A percentile compares a stretch with the other conserved stretches of the same genome.
phyloP scores from a whole-genome alignment of 2,797 vertebrate genomes.

The Tenualosa thibaudeaui region DNA sequence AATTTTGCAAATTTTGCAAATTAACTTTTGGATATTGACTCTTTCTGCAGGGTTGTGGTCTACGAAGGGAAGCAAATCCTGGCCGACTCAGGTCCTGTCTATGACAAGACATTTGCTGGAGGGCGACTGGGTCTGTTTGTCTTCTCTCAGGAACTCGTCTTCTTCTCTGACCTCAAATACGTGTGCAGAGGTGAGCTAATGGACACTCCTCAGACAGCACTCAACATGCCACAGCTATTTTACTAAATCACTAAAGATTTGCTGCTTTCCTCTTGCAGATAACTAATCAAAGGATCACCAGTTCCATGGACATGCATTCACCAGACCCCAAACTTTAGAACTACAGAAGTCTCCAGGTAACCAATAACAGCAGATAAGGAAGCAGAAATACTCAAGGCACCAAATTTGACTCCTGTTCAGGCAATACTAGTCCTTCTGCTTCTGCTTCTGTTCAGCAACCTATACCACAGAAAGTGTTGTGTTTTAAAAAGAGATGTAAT shows the following conservation, averaged over 20 bases:
- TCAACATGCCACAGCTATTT: neutral
- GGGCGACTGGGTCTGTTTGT: conserved; percentile 93
- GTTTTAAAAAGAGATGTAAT: neutral
- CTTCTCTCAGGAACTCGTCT: conserved; percentile 96
- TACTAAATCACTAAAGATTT: neutral
- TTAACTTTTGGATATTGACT: conserved; percentile 29
- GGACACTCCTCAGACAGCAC: neutral
- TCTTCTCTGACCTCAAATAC: conserved; percentile 96
- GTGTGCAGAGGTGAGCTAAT: conserved; percentile 89
- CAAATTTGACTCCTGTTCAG: neutral
- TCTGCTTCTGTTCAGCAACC: neutral
- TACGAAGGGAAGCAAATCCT: conserved; percentile 92
- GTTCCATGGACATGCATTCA: conserved; percentile 9
- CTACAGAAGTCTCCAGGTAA: neutral
- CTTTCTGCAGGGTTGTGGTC: conserved; percentile 83
- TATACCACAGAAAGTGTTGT: neutral
- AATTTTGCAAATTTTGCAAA: no score
- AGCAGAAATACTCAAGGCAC: neutral
- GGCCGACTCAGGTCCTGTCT: conserved; percentile 92
- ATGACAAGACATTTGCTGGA: conserved; percentile 90
- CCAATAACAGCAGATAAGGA: neutral
- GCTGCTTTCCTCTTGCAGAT: conserved; percentile 71
- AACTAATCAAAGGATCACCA: conserved; percentile 65
- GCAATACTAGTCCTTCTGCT: neutral
- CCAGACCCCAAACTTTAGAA: neutral